A percentile compares a stretch with the other conserved stretches of the same genome.
These are phyloP conservation scores for Caenorhabditis wallacei DNA, from an alignment of 2,888 invertebrate species.

Conservation along the genomic window DNA sequence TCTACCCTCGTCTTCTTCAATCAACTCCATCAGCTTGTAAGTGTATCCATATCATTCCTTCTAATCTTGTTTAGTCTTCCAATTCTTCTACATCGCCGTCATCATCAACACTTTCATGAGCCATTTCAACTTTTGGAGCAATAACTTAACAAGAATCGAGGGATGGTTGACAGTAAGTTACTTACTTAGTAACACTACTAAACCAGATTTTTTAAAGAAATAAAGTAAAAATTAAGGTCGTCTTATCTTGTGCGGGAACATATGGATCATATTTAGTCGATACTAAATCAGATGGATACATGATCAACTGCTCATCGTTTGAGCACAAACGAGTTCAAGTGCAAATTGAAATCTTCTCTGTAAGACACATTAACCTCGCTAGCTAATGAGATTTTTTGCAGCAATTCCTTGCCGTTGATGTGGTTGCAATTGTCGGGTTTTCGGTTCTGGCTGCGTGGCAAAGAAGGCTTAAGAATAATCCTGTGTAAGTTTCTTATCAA, in stretches of 20 bases:
- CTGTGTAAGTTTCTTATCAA: not conserved
- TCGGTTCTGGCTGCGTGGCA: no score
- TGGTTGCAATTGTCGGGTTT: not conserved
- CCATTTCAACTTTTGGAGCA: not conserved
- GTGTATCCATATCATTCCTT: not conserved
- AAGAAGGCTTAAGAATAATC: not conserved
- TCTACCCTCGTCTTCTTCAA: not conserved
- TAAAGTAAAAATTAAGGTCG: no score
- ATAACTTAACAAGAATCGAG: not conserved
- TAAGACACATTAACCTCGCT: not conserved
- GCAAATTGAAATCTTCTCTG: not conserved
- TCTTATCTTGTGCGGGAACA: no score
- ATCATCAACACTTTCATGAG: slow-evolving; percentile 8
- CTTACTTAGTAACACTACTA: no score
- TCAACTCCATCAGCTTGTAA: not conserved
- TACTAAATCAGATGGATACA: not conserved
- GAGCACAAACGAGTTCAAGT: not conserved
- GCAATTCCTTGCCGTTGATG: not conserved
- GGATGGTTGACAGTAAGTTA: not conserved
- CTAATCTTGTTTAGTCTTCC: slow-evolving; percentile 18
- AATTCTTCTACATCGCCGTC: slow-evolving; percentile 34
- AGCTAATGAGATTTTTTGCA: not conserved
- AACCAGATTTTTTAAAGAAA: no score
- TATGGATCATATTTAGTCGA: not conserved
- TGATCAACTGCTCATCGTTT: slow-evolving; percentile 17